Evolutionary conservation across 2,797 vertebrate genomes (phyloP).

Genomic region (Nannoperca obscura): DNA sequence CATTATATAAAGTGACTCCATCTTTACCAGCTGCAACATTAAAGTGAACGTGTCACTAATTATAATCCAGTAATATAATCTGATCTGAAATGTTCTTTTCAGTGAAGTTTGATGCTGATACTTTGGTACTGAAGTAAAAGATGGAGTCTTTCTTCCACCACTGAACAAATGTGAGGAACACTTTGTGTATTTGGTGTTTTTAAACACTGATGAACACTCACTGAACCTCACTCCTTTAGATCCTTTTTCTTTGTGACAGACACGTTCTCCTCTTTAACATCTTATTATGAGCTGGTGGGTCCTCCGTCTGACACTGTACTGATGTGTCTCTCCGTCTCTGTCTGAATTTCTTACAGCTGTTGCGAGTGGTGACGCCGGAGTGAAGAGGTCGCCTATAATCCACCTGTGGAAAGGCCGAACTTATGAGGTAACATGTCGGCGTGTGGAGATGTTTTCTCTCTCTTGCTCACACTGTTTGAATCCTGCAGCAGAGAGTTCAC

Average conservation of each 20-base stretch:
- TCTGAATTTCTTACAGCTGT: slow-evolving; percentile 30
- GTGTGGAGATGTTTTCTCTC: not conserved
- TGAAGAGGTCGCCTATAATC: slow-evolving; percentile 72
- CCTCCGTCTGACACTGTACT: too few species aligned
- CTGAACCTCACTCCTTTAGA: not conserved
- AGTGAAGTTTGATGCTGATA: not conserved
- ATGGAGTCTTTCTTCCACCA: not conserved
- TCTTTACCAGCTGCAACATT: too few species aligned
- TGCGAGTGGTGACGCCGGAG: slow-evolving; percentile 20
- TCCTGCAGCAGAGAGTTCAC: not conserved
- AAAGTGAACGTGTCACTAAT: too few species aligned
- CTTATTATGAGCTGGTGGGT: too few species aligned
- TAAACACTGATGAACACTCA: too few species aligned
- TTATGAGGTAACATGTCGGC: slow-evolving; percentile 56
- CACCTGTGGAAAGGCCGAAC: slow-evolving; percentile 75
- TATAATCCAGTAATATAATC: too few species aligned
- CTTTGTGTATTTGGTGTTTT: not conserved
- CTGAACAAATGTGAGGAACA: not conserved
- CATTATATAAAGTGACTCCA: too few species aligned
- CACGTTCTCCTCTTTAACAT: too few species aligned
- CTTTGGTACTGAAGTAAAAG: not conserved
- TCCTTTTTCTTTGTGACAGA: not conserved
- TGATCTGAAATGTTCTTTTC: too few species aligned
- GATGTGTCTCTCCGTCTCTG: not conserved
- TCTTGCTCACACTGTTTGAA: not conserved